A percentile compares a stretch with the other conserved stretches of the same genome.
Conservation (phyloP, 2,797 vertebrate species). For the Rhadinocentrus ornatus region DNA sequence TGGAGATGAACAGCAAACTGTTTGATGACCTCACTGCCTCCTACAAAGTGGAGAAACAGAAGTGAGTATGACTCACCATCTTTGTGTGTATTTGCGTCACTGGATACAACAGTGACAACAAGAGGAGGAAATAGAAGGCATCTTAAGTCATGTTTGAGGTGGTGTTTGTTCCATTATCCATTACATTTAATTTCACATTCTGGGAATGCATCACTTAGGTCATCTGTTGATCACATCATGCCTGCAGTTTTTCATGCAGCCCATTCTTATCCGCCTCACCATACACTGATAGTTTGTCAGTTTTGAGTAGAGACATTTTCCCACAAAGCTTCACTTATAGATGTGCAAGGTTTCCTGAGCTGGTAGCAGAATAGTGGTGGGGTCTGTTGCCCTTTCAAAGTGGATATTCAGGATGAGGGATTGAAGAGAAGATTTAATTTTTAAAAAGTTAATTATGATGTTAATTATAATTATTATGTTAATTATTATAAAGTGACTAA, state of each 20-base stretch:
- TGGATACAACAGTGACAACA: slow-evolving; percentile 59
- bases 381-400: not conserved
- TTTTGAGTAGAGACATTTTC: not conserved
- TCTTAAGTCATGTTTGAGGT: slow-evolving; percentile 48
- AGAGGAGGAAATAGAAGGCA: slow-evolving; percentile 37
- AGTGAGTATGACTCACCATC: slow-evolving; percentile 83
- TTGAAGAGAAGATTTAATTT: not conserved
- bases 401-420: not conserved
- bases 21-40: slow-evolving; percentile 94
- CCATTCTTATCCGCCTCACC: not conserved
- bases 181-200: slow-evolving; percentile 42
- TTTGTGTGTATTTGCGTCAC: slow-evolving; percentile 48
- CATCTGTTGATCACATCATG: slow-evolving; percentile 41
- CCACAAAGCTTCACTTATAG: not conserved
- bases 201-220: slow-evolving; percentile 48
- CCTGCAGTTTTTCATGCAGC: slow-evolving; percentile 17
- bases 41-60: slow-evolving; percentile 95
- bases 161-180: slow-evolving; percentile 51
- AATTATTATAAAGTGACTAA: no score
- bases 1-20: slow-evolving; percentile 95
- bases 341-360: not conserved
- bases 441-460: no score
- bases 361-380: not conserved
- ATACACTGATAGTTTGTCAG: not conserved
- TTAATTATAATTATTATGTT: no score